These are phyloP conservation scores for Acrossocheilus fasciatus DNA, from an alignment of 2,797 vertebrate genomes.

Conservation along the genomic window DNA sequence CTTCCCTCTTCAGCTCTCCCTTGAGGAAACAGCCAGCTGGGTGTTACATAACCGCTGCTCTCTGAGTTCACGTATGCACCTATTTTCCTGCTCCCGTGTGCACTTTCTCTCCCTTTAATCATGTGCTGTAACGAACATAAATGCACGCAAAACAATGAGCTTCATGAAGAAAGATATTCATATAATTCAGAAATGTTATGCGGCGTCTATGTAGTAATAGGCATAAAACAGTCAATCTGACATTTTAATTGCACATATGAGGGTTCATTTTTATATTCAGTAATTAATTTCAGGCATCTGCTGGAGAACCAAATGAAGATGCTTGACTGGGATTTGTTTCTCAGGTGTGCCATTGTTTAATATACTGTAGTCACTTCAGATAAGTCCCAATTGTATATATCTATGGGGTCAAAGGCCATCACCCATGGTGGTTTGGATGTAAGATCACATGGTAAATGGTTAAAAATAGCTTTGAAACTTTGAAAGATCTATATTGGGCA, in stretches of 20 bases:
- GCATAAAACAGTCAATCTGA: not conserved
- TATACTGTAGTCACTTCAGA: not conserved
- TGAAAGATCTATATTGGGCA: not conserved
- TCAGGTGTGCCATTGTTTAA: not conserved
- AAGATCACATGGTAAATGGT: not conserved
- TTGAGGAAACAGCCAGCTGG: slow-evolving; percentile 47
- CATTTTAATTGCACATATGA: not conserved
- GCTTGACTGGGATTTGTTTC: not conserved
- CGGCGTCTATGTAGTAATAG: not conserved
- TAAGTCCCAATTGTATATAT: not conserved
- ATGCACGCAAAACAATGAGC: not conserved
- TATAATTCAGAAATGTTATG: not conserved
- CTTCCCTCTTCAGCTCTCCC: not conserved
- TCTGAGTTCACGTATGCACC: slow-evolving; percentile 11
- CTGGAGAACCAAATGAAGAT: not conserved
- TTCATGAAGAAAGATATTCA: not conserved
- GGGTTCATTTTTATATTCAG: not conserved
- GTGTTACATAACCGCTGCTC: slow-evolving; percentile 41
- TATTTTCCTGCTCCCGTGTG: slow-evolving; percentile 3
- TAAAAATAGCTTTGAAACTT: not conserved
- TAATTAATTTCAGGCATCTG: not conserved
- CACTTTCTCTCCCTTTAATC: slow-evolving; percentile 10
- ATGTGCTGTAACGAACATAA: not conserved
- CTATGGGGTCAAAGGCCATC: not conserved
- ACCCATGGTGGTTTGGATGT: not conserved